Evolutionary conservation across 2,888 invertebrate genomes (phyloP), one percentile per base, ranked within the genome.

Genomic region (Vandiemenella viatica): DNA sequence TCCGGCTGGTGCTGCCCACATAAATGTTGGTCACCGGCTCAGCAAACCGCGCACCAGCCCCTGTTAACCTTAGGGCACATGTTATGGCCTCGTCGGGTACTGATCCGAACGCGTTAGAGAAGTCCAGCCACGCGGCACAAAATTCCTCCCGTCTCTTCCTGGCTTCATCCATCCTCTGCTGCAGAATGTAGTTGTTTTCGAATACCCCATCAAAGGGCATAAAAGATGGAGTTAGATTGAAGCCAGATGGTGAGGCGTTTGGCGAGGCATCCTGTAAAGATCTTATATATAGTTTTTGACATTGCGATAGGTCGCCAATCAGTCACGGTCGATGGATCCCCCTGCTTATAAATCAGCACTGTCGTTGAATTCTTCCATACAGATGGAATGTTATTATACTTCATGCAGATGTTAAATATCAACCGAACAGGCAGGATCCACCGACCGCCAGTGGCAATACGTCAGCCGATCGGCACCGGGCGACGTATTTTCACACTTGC

Each of bases 231-330:
- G 4, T 38, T 1, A 8, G 10, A 8, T 7, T 10, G n/a, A 2
- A 40, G 15, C 58, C 58, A 57, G 1, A n/a, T 18, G 0, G 51
- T 48, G 7, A 58, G 45, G 41, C 56, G 42, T 1, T 19, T 15
- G 0, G 56, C 53, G 7, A 58, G 32, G 13, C 52, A 38, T 1
- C 45, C 43, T 0, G 58, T 37, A 45, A 52, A 58, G 3, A 58
- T n/a, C 41, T 60, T 60, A 21, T 51, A 53, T 18, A 58, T 40
- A 13, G 56, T 57, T 13, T 42, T 19, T 7, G 32, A 20, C 0
- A 59, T 48, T 0, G 57, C 48, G 13, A 60, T 57, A 1, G 60
- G 59, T 1, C 58, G 41, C 58, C 57, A 59, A 52, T 58, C 59
- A 10, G 38, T 17, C 4, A 23, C 1, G 41, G 49, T 38, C 10